Conservation (phyloP, 2,113 vertebrate genomes). For the Cacatua alba region DNA sequence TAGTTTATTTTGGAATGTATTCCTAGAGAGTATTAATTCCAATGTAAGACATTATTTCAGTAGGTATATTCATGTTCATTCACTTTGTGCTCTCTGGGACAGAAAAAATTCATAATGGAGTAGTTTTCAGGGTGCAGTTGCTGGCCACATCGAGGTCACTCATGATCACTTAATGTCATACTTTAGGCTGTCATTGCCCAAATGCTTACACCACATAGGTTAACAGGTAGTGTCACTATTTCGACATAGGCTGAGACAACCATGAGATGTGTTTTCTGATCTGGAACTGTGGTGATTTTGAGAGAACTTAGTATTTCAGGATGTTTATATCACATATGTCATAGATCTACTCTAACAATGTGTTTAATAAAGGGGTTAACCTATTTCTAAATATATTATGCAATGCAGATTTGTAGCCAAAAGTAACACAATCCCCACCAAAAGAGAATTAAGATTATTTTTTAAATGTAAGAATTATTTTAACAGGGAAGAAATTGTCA, state of each 20-base stretch:
- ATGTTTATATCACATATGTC: not conserved
- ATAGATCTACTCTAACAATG: not conserved
- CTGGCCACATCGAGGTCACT: not conserved
- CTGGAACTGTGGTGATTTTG: not conserved
- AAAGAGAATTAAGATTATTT: conserved; percentile 12
- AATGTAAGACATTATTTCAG: not conserved
- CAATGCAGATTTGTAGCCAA: conserved; percentile 32
- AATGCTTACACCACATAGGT: not conserved
- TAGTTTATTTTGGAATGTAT: not conserved
- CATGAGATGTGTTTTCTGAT: not conserved
- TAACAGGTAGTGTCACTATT: not conserved
- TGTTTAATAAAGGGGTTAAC: conserved; percentile 29
- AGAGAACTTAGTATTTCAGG: not conserved
- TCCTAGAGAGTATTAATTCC: not conserved
- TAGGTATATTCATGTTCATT: not conserved
- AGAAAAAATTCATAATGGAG: not conserved
- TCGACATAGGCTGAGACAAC: not conserved
- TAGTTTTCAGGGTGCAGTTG: not conserved
- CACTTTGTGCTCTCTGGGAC: not conserved
- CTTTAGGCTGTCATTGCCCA: not conserved
- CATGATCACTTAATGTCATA: not conserved
- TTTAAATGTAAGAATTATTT: not conserved
- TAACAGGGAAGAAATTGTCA: not conserved
- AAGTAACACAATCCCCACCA: not conserved
- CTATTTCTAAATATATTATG: conserved; percentile 38